Evolutionary conservation across 2,113 vertebrate species (phyloP), one percentile per base, ranked within the genome.

Genomic region (Sylvilagus bachmani): DNA sequence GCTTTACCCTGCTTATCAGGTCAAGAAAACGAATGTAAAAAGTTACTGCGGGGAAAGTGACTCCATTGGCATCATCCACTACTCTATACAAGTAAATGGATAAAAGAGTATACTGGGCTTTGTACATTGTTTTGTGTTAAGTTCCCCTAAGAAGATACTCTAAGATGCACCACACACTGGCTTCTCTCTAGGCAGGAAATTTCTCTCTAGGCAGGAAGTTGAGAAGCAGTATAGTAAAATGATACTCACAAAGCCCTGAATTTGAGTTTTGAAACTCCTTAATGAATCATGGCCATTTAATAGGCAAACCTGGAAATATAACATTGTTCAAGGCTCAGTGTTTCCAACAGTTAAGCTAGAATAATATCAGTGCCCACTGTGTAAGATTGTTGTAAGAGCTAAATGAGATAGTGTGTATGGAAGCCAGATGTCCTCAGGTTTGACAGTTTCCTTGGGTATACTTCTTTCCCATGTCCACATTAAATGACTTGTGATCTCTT

Each of bases 1-100:
- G 44, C 31, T 96, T 97, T 75, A 75, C 95, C 91, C 90, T 93
- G 27, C 97, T 98, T 97, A 97, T 97, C 87, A 12, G 84, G 49
- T 80, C 74, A 89, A 90, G 88, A 4, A 91, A 94, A 94, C 66
- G 89, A 86, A 75, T 71, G 36, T 69, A 95, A n/a, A 96, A 97
- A 97, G 75, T 97, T 96, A 97, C 79, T 86, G 69, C 93, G 73
- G 85, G 93, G 94, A 95, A 95, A 78, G 11, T 97, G 73, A 73
- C 95, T 78, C 58, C 88, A 96, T 62, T 94, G 94, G 69, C 87
- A 93, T 33, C 29, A 73, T 95, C 61, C 33, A 97, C 3, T 91
- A 93, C 95, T 31, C 74, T 92, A 88, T 12, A 24, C 79, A 97
- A 96, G 75, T 94, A 97, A 89, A 96, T 96, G 69, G 73, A 53